These are phyloP conservation scores for Trilocha varians DNA, from an alignment of 2,888 invertebrate species.

Conservation along the genomic window DNA sequence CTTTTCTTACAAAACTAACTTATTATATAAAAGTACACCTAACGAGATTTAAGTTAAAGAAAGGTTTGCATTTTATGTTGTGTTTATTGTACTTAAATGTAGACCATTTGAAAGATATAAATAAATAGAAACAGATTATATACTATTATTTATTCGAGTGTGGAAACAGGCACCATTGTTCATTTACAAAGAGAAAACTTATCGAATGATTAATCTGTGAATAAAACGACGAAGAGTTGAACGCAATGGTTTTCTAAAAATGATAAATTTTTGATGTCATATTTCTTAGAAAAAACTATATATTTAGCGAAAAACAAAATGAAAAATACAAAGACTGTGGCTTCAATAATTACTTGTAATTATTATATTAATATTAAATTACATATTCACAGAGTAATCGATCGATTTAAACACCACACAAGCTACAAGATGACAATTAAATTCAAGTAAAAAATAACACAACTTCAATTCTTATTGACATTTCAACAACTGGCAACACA, in stretches of 20 bases:
- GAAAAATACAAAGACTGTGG: too few relatives aligned
- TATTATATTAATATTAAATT: background rate
- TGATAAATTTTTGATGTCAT: too few relatives aligned
- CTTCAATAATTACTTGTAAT: too few relatives aligned
- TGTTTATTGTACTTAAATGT: constrained; percentile 48
- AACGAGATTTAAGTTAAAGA: constrained; percentile 51
- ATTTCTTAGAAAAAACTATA: too few relatives aligned
- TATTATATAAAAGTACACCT: constrained; percentile 25
- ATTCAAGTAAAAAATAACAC: background rate
- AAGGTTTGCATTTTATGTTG: constrained; percentile 43
- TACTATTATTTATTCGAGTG: constrained; percentile 34
- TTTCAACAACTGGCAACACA: background rate
- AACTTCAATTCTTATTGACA: background rate
- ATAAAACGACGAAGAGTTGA: background rate
- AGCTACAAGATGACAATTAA: background rate
- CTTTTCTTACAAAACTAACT: constrained; percentile 15
- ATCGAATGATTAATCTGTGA: background rate
- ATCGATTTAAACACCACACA: background rate
- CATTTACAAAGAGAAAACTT: background rate
- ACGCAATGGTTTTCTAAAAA: too few relatives aligned
- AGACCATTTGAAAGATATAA: constrained; percentile 15
- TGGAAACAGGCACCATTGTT: constrained; percentile 12
- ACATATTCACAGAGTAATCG: background rate
- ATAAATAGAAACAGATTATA: constrained; percentile 1
- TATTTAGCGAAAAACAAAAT: too few relatives aligned